Base-by-base conservation (phyloP, 2,888 invertebrate genomes). In the Trachelus tabidus region DNA sequence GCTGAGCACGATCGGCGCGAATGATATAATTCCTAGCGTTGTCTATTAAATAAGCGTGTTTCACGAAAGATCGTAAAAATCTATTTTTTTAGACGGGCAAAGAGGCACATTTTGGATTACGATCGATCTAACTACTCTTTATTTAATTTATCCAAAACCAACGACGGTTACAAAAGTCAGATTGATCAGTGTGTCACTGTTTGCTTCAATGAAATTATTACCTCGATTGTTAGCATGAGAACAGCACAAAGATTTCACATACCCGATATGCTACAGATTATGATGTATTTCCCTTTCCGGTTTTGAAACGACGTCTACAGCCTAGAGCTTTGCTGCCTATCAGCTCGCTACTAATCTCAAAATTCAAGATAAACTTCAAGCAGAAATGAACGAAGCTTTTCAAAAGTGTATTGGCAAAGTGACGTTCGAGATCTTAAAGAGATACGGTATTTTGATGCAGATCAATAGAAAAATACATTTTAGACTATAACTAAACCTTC, bases 21-120 rank as follows among this genome's bases (percentile, higher is more conserved):
- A 82, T 34, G 89, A 90, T 11, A 11, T 89, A 1, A 89, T 91
- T 15, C 88, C 87, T 0, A 87, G 84, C 0, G 83, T 86, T 37
- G 88, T 87, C 0, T 91, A 90, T 11, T 89, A 89, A 0, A 78
- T 90, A 6, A 77, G 34, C n/a, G 81, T 88, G 1, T 75, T 89
- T 90, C 0, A 80, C 89, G 84, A 85, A 80, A 73, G 77, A 89
- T 75, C 87, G 85, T 4, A 79, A 86, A 0, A 90, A 90, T 75
- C 86, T 88, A 34, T 34, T 3, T 90, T 90, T 87, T 80, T 69
- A 82, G 0, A 81, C 86, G 40, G 89, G 80, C 0, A 78, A 77
- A 30, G 76, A 82, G 35, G 11, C 3, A 35, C 11, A 1, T 35
- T 35, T 88, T 12, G 77, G 73, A 0, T 76, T 73, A 0, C 33